Evolutionary conservation across 2,113 vertebrate species (phyloP).

Genomic region (Ceyx cyanopectus): DNA sequence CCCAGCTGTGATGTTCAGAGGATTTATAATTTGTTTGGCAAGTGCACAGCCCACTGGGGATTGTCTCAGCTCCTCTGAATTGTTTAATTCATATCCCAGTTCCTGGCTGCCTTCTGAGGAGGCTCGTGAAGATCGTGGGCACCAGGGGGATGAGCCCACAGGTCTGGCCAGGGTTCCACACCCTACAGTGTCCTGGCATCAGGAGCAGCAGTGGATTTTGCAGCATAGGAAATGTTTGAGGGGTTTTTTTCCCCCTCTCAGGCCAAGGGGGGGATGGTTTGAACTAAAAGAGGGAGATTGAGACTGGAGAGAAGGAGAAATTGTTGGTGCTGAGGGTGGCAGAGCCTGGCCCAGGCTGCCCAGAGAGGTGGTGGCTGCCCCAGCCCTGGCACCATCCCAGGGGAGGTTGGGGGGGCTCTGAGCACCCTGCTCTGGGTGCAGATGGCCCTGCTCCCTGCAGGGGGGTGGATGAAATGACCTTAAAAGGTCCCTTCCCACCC

Average conservation of each 20-base stretch:
- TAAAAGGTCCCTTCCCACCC: too few relatives aligned
- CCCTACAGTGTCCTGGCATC: rapidly evolving
- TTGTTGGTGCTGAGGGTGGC: too few relatives aligned
- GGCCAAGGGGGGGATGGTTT: background rate
- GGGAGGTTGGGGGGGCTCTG: too few relatives aligned
- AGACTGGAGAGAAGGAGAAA: too few relatives aligned
- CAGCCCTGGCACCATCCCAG: too few relatives aligned
- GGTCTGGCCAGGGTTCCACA: rapidly evolving
- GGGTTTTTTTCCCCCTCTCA: rapidly evolving
- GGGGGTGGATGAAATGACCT: too few relatives aligned
- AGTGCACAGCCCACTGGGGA: background rate
- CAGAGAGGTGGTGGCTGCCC: background rate
- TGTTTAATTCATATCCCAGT: background rate
- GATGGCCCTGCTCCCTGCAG: too few relatives aligned
- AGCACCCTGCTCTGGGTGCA: too few relatives aligned
- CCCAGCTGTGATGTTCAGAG: background rate
- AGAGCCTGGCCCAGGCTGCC: background rate
- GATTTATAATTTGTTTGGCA: background rate
- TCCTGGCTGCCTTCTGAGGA: background rate
- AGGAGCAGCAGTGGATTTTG: background rate
- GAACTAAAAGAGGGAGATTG: background rate
- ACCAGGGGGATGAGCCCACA: rapidly evolving
- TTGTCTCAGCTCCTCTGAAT: background rate
- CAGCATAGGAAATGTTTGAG: background rate
- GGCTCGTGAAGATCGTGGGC: rapidly evolving